Evolutionary conservation across 2,797 vertebrate species (phyloP).

Genomic region (Sebastiscus albofasciatus): DNA sequence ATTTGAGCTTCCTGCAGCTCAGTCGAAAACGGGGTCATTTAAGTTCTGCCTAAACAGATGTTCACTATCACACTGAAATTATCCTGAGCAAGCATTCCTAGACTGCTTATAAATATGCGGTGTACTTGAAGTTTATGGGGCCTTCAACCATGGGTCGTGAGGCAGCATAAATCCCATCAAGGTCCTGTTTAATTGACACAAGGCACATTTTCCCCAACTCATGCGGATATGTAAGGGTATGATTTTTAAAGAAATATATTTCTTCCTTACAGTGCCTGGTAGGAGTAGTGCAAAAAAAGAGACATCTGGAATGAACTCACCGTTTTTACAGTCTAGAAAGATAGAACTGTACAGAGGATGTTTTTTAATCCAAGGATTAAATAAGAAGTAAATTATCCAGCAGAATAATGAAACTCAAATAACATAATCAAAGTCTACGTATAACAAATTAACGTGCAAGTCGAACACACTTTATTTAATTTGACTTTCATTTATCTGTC

Average conservation of each 20-base stretch:
- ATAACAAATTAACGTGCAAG: conserved; percentile 13
- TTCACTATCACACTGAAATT: conserved; percentile 43
- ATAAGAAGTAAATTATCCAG: neutral
- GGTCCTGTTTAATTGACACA: conserved; percentile 30
- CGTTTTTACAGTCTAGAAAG: neutral
- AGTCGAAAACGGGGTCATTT: conserved; percentile 32
- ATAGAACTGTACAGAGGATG: neutral
- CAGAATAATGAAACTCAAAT: neutral
- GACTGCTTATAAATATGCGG: conserved; percentile 28
- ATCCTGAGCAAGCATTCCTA: conserved; percentile 38
- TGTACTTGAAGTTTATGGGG: conserved; percentile 3
- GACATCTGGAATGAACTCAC: neutral
- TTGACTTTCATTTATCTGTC: neutral
- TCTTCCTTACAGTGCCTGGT: neutral
- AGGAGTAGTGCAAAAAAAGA: neutral
- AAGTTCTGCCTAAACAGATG: conserved; percentile 48
- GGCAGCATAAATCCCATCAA: conserved; percentile 28
- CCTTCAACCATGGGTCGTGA: conserved; percentile 16
- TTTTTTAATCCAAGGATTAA: neutral
- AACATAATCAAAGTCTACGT: neutral
- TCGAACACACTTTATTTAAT: neutral
- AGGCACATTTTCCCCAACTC: neutral
- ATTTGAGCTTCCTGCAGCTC: conserved; percentile 38
- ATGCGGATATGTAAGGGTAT: neutral
- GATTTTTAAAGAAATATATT: neutral